Percentiles rank a stretch among this genome's conserved stretches.
Evolutionary conservation across 1,140 invertebrate genomes (phyloP).

Genomic region (Calliopsis andreniformis): DNA sequence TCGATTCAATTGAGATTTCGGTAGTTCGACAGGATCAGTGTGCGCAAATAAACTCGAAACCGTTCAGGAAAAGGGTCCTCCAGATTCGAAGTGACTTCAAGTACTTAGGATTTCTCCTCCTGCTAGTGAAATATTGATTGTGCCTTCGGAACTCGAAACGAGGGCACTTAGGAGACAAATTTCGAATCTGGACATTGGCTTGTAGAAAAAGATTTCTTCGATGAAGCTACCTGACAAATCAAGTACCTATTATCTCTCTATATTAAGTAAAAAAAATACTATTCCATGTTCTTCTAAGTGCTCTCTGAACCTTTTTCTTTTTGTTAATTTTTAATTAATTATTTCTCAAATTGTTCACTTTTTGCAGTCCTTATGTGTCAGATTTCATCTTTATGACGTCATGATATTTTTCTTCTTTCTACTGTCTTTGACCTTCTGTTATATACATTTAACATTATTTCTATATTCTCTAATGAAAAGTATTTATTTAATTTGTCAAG

Average conservation of each 20-base stretch:
- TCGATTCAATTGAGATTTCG: constrained; percentile 18
- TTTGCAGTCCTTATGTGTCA: no score
- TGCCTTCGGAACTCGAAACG: constrained; percentile 64
- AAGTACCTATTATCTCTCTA: not conserved
- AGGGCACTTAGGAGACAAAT: constrained; percentile 75
- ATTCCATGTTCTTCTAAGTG: no score
- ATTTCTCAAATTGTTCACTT: not conserved
- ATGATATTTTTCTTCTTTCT: no score
- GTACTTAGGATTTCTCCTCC: constrained; percentile 44
- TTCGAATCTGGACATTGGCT: constrained; percentile 59
- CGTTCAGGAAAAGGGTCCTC: constrained; percentile 5
- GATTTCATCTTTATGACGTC: no score
- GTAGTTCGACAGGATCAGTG: constrained; percentile 10
- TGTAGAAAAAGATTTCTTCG: not conserved
- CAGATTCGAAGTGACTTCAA: constrained; percentile 41
- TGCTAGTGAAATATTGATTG: constrained; percentile 71
- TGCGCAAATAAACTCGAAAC: constrained; percentile 41
- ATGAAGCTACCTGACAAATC: not conserved
- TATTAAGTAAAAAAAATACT: no score
- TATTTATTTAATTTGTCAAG: no score
- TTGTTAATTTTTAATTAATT: no score
- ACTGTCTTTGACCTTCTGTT: no score
- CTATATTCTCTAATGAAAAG: no score
- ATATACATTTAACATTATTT: no score
- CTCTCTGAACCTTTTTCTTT: no score